phyloP scores from a whole-genome alignment of 2,113 vertebrate species.

The Charadrius vociferus region DNA sequence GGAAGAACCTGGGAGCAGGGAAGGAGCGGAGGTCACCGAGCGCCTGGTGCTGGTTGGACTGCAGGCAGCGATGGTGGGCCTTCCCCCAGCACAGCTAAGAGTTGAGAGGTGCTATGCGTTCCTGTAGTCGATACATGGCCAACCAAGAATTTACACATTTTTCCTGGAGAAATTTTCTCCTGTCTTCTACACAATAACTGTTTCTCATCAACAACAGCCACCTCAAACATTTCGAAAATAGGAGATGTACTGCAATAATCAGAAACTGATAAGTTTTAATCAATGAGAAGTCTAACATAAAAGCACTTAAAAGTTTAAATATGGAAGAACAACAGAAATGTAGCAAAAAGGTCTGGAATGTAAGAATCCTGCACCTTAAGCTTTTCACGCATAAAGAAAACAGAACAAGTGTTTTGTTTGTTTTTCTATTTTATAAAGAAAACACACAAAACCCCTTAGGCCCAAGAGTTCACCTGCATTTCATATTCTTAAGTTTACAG shows the following conservation, averaged over 20 bases:
- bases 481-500: conserved; percentile 63
- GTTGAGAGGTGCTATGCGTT: not conserved
- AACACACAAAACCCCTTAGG: conserved; percentile 67
- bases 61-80: fast-evolving
- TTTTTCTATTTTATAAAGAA: conserved; percentile 65
- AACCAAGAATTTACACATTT: not conserved
- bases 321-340: conserved; percentile 4
- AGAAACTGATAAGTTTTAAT: conserved; percentile 50
- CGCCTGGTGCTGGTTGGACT: not conserved
- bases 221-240: not conserved
- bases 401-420: conserved; percentile 53
- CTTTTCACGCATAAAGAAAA: conserved; percentile 52
- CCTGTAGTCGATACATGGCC: fast-evolving
- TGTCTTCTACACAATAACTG: not conserved
- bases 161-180: not conserved
- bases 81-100: not conserved
- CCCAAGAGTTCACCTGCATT: conserved; percentile 71
- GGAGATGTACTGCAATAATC: not conserved
- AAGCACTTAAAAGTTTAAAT: conserved; percentile 42
- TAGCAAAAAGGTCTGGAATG: conserved; percentile 52
- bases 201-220: not conserved
- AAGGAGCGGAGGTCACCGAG: not conserved
- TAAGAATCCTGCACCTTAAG: conserved; percentile 42
- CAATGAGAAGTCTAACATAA: conserved; percentile 21
- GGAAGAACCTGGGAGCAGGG: not conserved